Base-by-base conservation (phyloP, 2,888 invertebrate species). In the Ornithoptera alexandrae region DNA sequence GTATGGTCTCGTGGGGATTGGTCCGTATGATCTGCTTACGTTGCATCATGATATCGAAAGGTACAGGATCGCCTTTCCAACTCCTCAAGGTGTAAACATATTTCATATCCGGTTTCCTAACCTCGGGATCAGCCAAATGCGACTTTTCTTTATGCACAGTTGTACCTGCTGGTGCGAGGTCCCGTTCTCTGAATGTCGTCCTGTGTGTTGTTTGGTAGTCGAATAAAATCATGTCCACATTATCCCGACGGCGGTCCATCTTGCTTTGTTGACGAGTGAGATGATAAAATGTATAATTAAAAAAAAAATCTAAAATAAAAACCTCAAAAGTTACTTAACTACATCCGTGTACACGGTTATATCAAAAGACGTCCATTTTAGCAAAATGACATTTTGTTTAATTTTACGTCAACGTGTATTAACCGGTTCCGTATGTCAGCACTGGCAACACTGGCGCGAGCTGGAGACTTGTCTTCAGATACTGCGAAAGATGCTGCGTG, bases 21-120 rank as follows among this genome's bases (percentile, higher is more conserved):
- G 77, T 78, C 1, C 75, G 74, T 15, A 81, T 50, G 7, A 82
- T 78, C 4, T 77, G 78, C n/a, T 82, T 81, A 7, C 74, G 76
- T 20, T 71, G 79, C n/a, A 78, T 70, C 58, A 74, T 78, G 42
- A 80, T 61, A 58, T 77, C 73, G 22, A 81, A 78, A 0, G 80
- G 81, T 0, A 82, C 70, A 20, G 71, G 69, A 0, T 72, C 69
- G 1, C 65, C 70, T 42, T 74, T 81, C 79, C 79, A 82, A 0
- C 79, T 75, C 0, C 73, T 73, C 62, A 86, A 46, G 0, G 84
- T 78, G 20, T 84, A 78, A 4, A 77, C 36, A 50, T 82, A 74
- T 69, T 81, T 85, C 64, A 81, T 22, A 8, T 78, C 78, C 1
- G 73, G 67, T 8, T 68, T 70, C 24, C 5, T 72, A 66, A 4